phyloP scores from a whole-genome alignment of 2,113 vertebrate species.

The Ursus arctos region DNA sequence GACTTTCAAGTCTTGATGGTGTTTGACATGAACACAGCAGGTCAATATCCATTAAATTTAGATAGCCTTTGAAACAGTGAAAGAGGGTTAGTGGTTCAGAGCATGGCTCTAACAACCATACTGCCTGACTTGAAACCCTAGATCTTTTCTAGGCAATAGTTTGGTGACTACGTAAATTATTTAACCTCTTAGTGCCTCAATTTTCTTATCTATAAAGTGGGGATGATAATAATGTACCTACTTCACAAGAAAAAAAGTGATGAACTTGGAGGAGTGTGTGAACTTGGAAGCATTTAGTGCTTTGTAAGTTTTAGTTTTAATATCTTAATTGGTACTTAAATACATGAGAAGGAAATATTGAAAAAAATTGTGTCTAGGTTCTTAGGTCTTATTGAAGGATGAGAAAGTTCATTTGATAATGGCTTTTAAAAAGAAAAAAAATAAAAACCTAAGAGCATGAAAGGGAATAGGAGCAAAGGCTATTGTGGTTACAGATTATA shows the following conservation, averaged over 20 bases:
- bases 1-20: neutral
- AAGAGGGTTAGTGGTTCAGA: neutral
- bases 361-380: neutral
- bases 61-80: neutral
- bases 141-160: neutral
- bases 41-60: neutral
- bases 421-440: neutral
- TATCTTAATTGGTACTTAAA: neutral
- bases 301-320: neutral
- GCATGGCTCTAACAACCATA: neutral
- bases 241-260: neutral
- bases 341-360: neutral
- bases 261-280: neutral
- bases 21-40: neutral
- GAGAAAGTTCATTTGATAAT: slow-evolving; percentile 23
- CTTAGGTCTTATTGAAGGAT: neutral
- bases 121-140: neutral
- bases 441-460: neutral
- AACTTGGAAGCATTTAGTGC: neutral
- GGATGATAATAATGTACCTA: neutral
- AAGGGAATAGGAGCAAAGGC: neutral
- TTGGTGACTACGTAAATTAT: neutral
- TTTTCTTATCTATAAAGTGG: neutral
- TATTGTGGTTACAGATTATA: slow-evolving; percentile 1
- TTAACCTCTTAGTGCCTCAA: neutral